Conservation (phyloP, 1,140 invertebrate species). For the Charaxes varanes region DNA sequence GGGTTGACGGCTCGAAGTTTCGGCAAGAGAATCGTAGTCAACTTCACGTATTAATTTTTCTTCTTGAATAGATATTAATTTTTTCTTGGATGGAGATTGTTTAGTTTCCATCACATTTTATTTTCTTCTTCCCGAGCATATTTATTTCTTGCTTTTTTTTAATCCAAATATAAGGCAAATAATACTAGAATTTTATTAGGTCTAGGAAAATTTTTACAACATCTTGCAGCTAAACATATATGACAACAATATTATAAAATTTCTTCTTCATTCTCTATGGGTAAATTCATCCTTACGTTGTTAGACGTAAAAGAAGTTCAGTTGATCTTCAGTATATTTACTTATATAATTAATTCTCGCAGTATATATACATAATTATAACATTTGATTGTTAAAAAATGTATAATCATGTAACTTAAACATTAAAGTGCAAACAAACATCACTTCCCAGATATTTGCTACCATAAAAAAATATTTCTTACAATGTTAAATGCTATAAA, state of each 20-base stretch:
- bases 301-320: background rate
- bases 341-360: background rate
- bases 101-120: slow-evolving; percentile 68
- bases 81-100: slow-evolving; percentile 49
- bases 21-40: slow-evolving; percentile 38
- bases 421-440: no score
- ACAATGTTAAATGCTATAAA: no score
- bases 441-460: no score
- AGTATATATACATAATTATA: no score
- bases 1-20: slow-evolving; percentile 18
- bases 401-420: no score
- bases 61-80: slow-evolving; percentile 51
- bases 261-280: slow-evolving; percentile 2
- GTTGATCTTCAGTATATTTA: background rate
- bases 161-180: background rate
- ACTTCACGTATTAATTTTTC: slow-evolving; percentile 51
- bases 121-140: slow-evolving; percentile 58
- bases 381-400: no score
- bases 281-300: no score
- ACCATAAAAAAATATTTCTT: no score
- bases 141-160: slow-evolving; percentile 23
- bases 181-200: slow-evolving; percentile 11
- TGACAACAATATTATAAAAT: background rate
- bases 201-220: slow-evolving; percentile 31
- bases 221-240: slow-evolving; percentile 20